Conservation (phyloP, 2,888 invertebrate species). For the Scelioninae gen. 1 region DNA sequence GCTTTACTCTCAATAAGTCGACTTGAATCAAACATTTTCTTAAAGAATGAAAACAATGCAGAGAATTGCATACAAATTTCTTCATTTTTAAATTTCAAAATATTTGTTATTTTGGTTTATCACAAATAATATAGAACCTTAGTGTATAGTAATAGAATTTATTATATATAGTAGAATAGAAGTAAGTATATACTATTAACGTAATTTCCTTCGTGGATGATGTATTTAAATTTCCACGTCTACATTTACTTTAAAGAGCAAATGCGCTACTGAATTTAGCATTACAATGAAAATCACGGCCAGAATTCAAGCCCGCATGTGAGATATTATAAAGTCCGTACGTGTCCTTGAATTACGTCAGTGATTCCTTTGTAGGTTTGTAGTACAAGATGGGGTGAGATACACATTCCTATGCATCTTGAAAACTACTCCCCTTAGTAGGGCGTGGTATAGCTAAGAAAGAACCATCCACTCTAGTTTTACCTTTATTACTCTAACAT, state of each 20-base stretch:
- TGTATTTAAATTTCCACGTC: not conserved
- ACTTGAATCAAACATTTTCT: not conserved
- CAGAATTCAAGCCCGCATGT: slow-evolving; percentile 29
- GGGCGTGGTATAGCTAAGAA: slow-evolving; percentile 31
- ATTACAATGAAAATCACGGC: slow-evolving; percentile 48
- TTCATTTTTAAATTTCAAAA: no score
- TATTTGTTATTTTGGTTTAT: no score
- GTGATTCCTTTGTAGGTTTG: slow-evolving; percentile 63
- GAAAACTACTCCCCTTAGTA: slow-evolving; percentile 35
- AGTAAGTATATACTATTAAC: no score
- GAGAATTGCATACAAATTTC: no score
- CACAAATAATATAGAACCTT: no score
- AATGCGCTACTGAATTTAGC: slow-evolving; percentile 20
- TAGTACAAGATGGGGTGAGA: slow-evolving; percentile 60
- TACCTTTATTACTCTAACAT: no score
- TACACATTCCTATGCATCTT: slow-evolving; percentile 54
- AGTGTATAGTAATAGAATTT: no score
- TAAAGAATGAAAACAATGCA: no score
- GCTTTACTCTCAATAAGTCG: not conserved
- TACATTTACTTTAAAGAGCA: not conserved
- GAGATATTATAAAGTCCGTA: slow-evolving; percentile 27
- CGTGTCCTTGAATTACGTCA: slow-evolving; percentile 62
- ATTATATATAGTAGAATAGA: no score
- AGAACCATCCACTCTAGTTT: no score
- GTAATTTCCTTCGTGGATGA: not conserved